Percentiles rank a stretch among this genome's conserved stretches.
Evolutionary conservation across 2,888 invertebrate genomes (phyloP).

Genomic region (Calliopum simillimum): DNA sequence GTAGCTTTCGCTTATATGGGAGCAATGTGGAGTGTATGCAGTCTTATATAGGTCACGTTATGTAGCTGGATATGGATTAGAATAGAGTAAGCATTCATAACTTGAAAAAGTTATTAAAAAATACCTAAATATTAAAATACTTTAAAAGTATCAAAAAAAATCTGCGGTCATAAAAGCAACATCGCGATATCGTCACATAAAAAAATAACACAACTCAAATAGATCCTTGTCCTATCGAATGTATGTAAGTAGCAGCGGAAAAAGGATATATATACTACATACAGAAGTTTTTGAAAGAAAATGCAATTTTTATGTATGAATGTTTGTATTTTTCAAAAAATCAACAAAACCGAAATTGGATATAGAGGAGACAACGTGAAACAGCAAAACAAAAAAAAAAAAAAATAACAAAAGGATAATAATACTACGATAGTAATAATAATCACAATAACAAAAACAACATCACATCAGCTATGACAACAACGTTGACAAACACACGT

Average conservation of each 20-base stretch:
- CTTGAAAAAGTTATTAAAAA: no score
- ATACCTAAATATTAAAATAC: no score
- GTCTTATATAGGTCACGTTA: no score
- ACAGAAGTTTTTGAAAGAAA: constrained; percentile 2
- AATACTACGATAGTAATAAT: constrained; percentile 9
- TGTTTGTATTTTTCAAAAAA: background rate
- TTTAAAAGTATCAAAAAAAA: background rate
- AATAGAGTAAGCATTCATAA: no score
- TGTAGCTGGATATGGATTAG: no score
- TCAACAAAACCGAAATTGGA: constrained; percentile 23
- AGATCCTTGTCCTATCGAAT: no score
- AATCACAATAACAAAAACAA: constrained; percentile 32
- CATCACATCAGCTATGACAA: constrained; percentile 16
- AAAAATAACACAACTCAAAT: no score
- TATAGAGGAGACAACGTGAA: background rate
- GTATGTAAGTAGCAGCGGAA: no score
- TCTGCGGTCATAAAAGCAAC: background rate
- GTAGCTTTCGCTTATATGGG: no score
- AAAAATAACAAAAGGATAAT: constrained; percentile 14
- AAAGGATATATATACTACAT: constrained; percentile 9
- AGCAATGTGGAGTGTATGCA: no score
- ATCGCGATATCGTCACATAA: background rate
- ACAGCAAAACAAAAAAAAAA: constrained; percentile 18
- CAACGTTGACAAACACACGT: background rate
- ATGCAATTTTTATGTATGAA: background rate